Base-by-base conservation (phyloP, 1,140 invertebrate species). In the Drosophila biarmipes region DNA sequence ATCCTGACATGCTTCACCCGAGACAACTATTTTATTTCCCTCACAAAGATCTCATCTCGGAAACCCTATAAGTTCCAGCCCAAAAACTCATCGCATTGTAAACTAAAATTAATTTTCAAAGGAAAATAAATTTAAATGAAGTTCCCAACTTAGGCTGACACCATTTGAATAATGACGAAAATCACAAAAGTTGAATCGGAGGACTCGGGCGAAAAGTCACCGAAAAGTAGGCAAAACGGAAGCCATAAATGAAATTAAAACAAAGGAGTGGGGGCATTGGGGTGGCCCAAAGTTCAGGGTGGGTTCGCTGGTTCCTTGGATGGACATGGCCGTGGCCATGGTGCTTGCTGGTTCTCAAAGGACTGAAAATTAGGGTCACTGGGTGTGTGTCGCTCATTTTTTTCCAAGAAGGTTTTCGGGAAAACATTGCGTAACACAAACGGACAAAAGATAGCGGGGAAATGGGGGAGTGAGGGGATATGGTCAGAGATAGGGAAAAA, bases 241-340 rank as follows among this genome's bases (percentile, higher is more conserved):
- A 89, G 76, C 85, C 84, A 89, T 89, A 89, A 89, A 89, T 90
- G 84, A 90, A 89, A 89, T 89, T 89, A 89, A 89, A 89, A 84
- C 84, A 85, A 66, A 59, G 62, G 68, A 89, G 61, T 59, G 67
- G 49, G 68, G 59, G 62, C 10, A 11, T 17, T 19, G 19, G 45
- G 42, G 45, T 51, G 63, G 45, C 63, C 59, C 63, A 63, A n/a
- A 24, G 35, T 51, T 40, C 63, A 67, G 63, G 63, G 63, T 67
- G 63, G 61, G 40, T 64, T 64, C 61, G 31, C 15, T 29, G 35
- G 34, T 46, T 35, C 7, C 37, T 5, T 7, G 15, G 17, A 21
- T 46, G 53, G 71, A 48, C 43, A 38, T 74, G 58, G 59, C 72
- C 72, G 15, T 77, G 75, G 48, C 79, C 71, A 27, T 78, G 76